Conservation (phyloP, 2,888 invertebrate species). For the Tenthredo livida region DNA sequence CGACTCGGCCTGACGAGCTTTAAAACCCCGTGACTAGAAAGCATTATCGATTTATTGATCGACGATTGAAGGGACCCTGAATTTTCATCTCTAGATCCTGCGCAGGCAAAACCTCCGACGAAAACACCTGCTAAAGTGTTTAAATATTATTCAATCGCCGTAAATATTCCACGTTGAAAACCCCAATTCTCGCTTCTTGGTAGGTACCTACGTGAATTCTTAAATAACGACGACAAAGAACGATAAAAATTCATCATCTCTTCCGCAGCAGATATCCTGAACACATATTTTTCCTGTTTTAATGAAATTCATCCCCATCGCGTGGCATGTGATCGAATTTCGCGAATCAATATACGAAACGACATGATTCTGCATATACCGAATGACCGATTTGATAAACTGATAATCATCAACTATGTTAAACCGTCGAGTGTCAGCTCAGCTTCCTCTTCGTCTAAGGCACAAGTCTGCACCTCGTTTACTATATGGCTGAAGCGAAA, state of each 20-base stretch:
- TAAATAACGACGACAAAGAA: background rate
- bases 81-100: constrained; percentile 7
- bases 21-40: background rate
- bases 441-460: constrained; percentile 34
- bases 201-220: background rate
- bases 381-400: constrained; percentile 7
- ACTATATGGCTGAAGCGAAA: constrained; percentile 36
- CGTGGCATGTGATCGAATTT: background rate
- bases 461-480: constrained; percentile 44
- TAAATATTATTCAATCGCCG: constrained; percentile 4
- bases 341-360: background rate
- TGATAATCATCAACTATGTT: constrained; percentile 15
- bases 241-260: background rate
- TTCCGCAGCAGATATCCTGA: no score
- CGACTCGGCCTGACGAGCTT: background rate
- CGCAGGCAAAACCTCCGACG: background rate
- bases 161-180: constrained; percentile 3
- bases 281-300: background rate
- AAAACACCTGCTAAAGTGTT: constrained; percentile 25
- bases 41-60: constrained; percentile 37
- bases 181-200: constrained; percentile 1
- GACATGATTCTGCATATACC: background rate
- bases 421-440: constrained; percentile 25
- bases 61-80: background rate
- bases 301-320: background rate